phyloP scores from a whole-genome alignment of 2,797 vertebrate species.

The Tympanoctomys barrerae region DNA sequence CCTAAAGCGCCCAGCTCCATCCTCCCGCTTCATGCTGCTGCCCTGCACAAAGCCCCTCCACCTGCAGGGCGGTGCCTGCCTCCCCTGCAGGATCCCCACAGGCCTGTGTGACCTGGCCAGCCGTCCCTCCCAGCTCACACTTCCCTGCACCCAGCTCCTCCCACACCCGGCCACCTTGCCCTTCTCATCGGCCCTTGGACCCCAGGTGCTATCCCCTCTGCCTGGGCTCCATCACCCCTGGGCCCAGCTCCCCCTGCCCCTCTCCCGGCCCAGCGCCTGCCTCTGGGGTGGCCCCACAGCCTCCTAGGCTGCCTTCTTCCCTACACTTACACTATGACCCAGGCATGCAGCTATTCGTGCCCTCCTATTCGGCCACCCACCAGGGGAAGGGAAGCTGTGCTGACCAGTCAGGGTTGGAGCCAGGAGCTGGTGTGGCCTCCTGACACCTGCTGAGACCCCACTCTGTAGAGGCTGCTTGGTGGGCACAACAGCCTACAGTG shows the following conservation, averaged over 20 bases:
- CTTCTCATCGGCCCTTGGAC: neutral
- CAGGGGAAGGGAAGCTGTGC: neutral
- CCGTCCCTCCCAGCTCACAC: neutral
- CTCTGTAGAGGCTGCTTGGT: too few relatives aligned
- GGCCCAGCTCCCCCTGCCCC: neutral
- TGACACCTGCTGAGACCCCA: neutral
- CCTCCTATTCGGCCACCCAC: neutral
- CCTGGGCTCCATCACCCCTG: too few relatives aligned
- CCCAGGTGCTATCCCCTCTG: neutral
- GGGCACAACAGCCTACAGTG: neutral
- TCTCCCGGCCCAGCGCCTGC: neutral
- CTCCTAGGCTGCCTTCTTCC: neutral
- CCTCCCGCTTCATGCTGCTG: neutral
- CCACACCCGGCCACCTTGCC: neutral
- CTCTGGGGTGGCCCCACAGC: neutral
- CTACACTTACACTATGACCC: neutral
- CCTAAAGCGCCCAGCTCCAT: neutral
- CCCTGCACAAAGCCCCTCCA: neutral
- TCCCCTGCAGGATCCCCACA: neutral
- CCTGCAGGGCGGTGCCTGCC: neutral
- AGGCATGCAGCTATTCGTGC: neutral
- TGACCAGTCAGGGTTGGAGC: neutral
- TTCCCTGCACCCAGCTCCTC: neutral
- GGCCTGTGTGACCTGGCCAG: neutral
- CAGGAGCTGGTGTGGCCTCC: neutral